Percentiles rank a stretch among this genome's conserved stretches.
Conservation (phyloP, 1,140 invertebrate genomes). For the Nebria ingens region DNA sequence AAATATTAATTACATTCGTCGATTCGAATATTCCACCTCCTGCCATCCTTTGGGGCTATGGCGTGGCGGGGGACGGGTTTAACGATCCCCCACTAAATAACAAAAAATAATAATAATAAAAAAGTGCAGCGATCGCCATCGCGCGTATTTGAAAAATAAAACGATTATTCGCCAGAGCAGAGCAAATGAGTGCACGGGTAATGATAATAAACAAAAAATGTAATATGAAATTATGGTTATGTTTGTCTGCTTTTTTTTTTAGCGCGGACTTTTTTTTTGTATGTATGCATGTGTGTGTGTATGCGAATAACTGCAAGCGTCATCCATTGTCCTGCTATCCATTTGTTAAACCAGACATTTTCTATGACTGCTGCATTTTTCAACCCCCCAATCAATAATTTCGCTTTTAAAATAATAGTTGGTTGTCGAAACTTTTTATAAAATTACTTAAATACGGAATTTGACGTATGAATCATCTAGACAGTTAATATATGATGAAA, state of each 20-base stretch:
- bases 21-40: background rate
- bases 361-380: conserved; percentile 1
- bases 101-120: background rate
- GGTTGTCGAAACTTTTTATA: no score
- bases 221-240: background rate
- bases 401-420: no score
- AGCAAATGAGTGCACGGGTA: background rate
- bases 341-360: conserved; percentile 7
- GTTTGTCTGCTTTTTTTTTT: background rate
- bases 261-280: background rate
- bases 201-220: background rate
- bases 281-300: no score
- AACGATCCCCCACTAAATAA: conserved; percentile 3
- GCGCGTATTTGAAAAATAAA: background rate
- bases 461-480: no score
- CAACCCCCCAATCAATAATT: no score
- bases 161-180: background rate
- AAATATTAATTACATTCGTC: conserved; percentile 9
- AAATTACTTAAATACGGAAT: no score
- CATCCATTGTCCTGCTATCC: conserved; percentile 7
- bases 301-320: conserved; percentile 7
- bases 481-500: no score
- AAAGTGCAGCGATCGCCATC: background rate
- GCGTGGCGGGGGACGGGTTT: no score
- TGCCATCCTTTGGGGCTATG: background rate